Evolutionary conservation across 2,888 invertebrate species (phyloP).

Genomic region (Pammene aurita): DNA sequence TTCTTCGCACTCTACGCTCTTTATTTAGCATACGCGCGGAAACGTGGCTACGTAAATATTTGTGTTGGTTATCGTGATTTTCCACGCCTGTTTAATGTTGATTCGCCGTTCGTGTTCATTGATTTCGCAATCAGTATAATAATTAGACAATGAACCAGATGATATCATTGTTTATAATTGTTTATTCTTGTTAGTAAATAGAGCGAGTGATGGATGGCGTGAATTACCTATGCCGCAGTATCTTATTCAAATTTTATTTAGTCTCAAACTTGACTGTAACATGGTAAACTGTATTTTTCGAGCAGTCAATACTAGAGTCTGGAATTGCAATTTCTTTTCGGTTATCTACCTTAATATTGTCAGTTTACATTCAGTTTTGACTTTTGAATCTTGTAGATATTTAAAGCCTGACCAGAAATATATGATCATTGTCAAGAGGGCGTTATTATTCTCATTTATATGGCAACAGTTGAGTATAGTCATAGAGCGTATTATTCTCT

Average conservation of each 20-base stretch:
- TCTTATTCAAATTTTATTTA: not conserved
- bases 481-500: too few relatives aligned
- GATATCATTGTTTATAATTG: not conserved
- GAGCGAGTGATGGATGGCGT: not conserved
- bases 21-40: constrained; percentile 21
- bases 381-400: too few relatives aligned
- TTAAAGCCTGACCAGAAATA: too few relatives aligned
- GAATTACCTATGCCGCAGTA: not conserved
- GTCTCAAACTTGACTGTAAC: too few relatives aligned
- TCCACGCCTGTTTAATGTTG: constrained; percentile 29
- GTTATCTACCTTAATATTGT: too few relatives aligned
- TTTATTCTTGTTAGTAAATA: not conserved
- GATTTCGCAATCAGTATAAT: constrained; percentile 27
- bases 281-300: too few relatives aligned
- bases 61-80: constrained; percentile 41
- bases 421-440: too few relatives aligned
- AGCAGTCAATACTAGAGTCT: not conserved
- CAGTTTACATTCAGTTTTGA: too few relatives aligned
- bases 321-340: not conserved
- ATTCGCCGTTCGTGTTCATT: constrained; percentile 7
- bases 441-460: too few relatives aligned
- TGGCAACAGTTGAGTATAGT: too few relatives aligned
- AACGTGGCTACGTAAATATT: constrained; percentile 40
- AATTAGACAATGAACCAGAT: constrained; percentile 9
- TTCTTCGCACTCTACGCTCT: constrained; percentile 18